Conservation (phyloP, 2,797 vertebrate genomes). For the Orientallactaga sibirica region DNA sequence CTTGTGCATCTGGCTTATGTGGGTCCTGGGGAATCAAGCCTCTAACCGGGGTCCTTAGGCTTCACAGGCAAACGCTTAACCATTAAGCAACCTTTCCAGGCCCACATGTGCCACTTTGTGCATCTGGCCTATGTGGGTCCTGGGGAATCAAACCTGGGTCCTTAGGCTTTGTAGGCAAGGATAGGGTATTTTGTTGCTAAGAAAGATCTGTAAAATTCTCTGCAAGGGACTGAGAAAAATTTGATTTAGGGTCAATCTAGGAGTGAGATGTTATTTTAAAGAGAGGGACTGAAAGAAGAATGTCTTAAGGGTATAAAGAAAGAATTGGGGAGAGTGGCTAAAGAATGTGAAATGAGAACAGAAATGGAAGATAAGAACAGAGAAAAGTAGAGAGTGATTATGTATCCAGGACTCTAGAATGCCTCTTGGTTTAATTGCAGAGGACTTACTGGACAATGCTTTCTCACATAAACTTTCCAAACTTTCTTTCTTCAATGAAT, state of each 20-base stretch:
- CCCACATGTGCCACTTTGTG: too few species aligned
- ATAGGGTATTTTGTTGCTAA: not conserved
- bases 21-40: too few species aligned
- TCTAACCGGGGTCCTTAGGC: too few species aligned
- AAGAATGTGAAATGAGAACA: not conserved
- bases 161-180: not conserved
- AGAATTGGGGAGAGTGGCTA: not conserved
- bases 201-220: not conserved
- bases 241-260: not conserved
- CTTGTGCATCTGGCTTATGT: too few species aligned
- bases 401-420: constrained; percentile 7
- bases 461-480: constrained; percentile 39
- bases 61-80: too few species aligned
- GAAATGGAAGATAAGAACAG: constrained; percentile 3
- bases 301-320: not conserved
- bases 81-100: too few species aligned
- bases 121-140: too few species aligned
- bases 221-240: not conserved
- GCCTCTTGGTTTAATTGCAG: not conserved
- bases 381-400: not conserved
- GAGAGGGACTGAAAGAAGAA: not conserved
- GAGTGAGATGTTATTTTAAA: not conserved
- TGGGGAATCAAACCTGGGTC: too few species aligned
- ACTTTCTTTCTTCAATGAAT: constrained; percentile 65
- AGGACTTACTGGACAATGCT: constrained; percentile 16